phyloP scores from a whole-genome alignment of 92 coral and sea anemone species.

The Montipora capitata region DNA sequence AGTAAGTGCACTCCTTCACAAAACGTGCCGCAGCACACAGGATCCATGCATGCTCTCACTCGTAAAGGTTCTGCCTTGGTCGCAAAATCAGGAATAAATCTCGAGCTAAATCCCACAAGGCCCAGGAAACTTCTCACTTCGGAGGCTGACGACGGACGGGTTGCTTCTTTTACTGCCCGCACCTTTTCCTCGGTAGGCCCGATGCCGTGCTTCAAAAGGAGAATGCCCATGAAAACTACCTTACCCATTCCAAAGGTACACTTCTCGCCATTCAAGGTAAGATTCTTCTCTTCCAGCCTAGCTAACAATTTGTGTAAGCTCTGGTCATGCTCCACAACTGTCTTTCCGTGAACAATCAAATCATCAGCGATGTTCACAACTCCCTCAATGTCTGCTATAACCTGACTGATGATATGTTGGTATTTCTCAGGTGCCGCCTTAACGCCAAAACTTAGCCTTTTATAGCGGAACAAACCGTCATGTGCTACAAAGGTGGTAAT shows the following conservation, averaged over 20 bases:
- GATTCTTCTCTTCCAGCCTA: slow-evolving; percentile 66
- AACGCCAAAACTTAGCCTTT: slow-evolving; percentile 47
- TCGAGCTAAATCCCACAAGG: no score
- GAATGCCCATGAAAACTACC: slow-evolving; percentile 66
- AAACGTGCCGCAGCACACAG: no score
- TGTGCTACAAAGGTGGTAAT: no score
- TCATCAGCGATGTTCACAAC: slow-evolving; percentile 57
- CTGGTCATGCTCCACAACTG: slow-evolving; percentile 57
- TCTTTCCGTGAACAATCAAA: slow-evolving; percentile 18
- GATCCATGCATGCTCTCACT: neutral
- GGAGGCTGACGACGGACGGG: slow-evolving; percentile 40
- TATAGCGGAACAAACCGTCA: slow-evolving; percentile 29
- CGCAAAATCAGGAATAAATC: no score
- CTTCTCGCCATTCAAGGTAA: slow-evolving; percentile 52
- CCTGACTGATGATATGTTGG: slow-evolving; percentile 71
- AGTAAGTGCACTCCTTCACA: no score
- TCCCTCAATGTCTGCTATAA: slow-evolving; percentile 30
- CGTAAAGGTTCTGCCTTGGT: slow-evolving; percentile 66
- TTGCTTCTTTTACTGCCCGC: slow-evolving; percentile 68
- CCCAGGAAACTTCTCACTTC: no score
- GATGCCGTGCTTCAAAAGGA: slow-evolving; percentile 63
- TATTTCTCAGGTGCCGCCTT: slow-evolving; percentile 67
- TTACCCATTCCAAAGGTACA: no score
- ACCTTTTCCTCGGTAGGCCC: slow-evolving; percentile 78
- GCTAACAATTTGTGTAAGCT: slow-evolving; percentile 40